These are phyloP conservation scores for Hyaena hyaena DNA, from an alignment of 2,113 vertebrate genomes.

Conservation along the genomic window DNA sequence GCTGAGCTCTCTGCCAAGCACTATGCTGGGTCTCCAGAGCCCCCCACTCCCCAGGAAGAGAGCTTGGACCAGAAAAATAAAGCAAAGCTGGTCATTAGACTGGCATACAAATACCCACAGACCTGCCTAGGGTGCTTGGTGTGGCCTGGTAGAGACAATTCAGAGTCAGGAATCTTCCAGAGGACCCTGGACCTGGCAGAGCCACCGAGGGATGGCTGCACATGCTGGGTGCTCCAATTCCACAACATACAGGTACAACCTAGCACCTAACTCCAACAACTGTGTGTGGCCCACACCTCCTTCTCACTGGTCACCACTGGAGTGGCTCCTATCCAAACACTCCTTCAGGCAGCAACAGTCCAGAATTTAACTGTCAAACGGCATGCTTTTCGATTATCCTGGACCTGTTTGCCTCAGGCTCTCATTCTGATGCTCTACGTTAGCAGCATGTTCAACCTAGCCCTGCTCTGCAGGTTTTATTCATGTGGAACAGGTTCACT, in stretches of 20 bases:
- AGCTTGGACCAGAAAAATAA: background rate
- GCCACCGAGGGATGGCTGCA: background rate
- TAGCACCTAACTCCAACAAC: background rate
- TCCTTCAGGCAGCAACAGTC: background rate
- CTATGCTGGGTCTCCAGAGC: background rate
- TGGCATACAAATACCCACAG: background rate
- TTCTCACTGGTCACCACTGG: background rate
- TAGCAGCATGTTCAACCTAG: background rate
- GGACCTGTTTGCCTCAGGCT: background rate
- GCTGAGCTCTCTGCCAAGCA: background rate
- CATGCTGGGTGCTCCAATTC: background rate
- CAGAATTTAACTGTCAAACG: background rate
- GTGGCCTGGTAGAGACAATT: background rate
- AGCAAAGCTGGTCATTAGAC: background rate
- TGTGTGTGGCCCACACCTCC: background rate
- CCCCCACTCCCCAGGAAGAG: background rate
- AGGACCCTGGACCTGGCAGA: background rate
- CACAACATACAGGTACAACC: background rate
- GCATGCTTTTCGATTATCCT: background rate
- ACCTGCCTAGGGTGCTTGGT: background rate
- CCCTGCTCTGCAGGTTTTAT: background rate
- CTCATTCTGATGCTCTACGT: background rate
- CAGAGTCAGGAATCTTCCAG: background rate
- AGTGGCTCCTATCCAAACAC: background rate
- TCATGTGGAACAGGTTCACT: background rate